Evolutionary conservation across 2,113 vertebrate genomes (phyloP), one percentile per base, ranked within the genome.

Genomic region (Alectura lathami): DNA sequence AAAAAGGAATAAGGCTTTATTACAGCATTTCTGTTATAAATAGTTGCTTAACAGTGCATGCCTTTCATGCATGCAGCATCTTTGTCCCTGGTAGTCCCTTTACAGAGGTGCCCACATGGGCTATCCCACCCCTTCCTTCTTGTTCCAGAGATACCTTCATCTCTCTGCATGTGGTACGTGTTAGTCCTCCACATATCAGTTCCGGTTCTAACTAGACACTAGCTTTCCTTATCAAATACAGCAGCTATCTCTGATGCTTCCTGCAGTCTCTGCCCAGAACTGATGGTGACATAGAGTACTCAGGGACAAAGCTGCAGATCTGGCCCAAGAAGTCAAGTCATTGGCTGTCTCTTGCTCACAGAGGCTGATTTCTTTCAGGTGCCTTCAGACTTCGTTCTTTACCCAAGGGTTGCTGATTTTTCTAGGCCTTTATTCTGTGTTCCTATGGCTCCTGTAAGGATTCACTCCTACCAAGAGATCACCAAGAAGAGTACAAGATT

Each of bases 11-110:
- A 13, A 50, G 6, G 2, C n/a, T 45, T 62, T 50, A 5, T 69
- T 45, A 34, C 24, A 64, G 4, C 13, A 27, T 43, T 82, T 23
- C 36, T 79, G 21, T 42, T 8, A 21, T 53, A 42, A 69, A 36
- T 4, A 82, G 7, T 9, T 78, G 30, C 50, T 74, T 63, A 81
- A 27, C 13, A 45, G 8, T 13, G 14, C 54, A 40, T 17, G 13
- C 7, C 60, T 29, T 54, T 56, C 21, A 21, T 11, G 17, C n/a
- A 32, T 0, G 0, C 8, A 32, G 38, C 9, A 29, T 42, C 22
- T 42, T 51, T 38, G 68, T 38, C 34, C 11, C 36, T 16, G 9
- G 21, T 7, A 90, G 17, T 6, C 29, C 47, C 32, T 57, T 30
- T 42, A 30, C 86, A 86, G 29, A 51, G 17, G 4, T 48, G 45